Evolutionary conservation across 2,797 vertebrate genomes (phyloP), one percentile per base, ranked within the genome.

Genomic region (Malacoctenus gilli): DNA sequence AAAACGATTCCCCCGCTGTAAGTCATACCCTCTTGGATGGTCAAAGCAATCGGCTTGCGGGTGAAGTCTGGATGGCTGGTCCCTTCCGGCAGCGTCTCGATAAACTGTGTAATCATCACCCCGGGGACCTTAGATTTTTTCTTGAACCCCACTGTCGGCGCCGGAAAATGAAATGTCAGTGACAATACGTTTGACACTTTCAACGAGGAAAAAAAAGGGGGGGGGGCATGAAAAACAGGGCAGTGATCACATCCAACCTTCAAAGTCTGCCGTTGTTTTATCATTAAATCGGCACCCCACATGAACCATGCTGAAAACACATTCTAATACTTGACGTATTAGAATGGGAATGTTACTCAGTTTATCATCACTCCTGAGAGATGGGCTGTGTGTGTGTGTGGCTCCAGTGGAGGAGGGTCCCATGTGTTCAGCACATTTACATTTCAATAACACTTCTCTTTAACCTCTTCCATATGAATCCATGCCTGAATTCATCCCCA

Each of bases 11-110:
- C 32, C 30, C 19, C 20, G 0, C 40, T 36, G 11, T 54, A 31
- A 43, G 31, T 37, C 77, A 8, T 75, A 88, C 93, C 95, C 79
- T 96, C 93, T 43, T 93, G 91, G 59, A 96, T 84, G 0, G 93
- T 95, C 80, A 94, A 69, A 67, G 89, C 90, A 42, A 95, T 71
- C 0, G 94, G 94, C 75, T 94, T 96, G 75, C 78, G 89, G 68
- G 86, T 91, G 68, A 96, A 95, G 79, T 94, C 93, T 3, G 94
- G 94, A 0, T 83, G 83, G 47, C 82, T 94, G 72, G 85, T 92
- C 56, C 93, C 94, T 36, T 91, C 47, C 0, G 94, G 93, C 47
- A 96, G 21, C 0, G 89, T 75, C 34, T 95, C 91, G 34, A 91
- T 85, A 81, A 87, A 93, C 77, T 94, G 92, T 36, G 79, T 91